phyloP scores from a whole-genome alignment of 2,113 vertebrate genomes.

The Leuciscus idus region DNA sequence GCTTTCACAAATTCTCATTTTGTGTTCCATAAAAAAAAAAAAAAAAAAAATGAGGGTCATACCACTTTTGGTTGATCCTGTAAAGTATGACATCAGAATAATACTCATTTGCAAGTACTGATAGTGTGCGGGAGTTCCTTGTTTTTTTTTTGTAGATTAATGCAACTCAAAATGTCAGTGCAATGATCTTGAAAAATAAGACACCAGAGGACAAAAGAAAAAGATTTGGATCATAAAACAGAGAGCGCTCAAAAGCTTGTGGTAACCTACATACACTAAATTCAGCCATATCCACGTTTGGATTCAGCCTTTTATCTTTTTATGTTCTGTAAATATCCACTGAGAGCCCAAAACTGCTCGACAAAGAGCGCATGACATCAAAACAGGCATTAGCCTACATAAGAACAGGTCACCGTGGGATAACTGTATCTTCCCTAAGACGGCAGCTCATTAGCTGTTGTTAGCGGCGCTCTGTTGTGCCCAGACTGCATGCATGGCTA shows the following conservation, averaged over 20 bases:
- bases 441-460: slow-evolving; percentile 17
- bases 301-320: background rate
- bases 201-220: background rate
- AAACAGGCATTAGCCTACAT: slow-evolving; percentile 21
- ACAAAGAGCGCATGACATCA: background rate
- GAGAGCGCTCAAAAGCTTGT: background rate
- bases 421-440: background rate
- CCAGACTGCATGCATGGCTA: slow-evolving; percentile 3
- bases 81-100: background rate
- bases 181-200: background rate
- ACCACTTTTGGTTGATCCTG: too few relatives aligned
- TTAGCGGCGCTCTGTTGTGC: background rate
- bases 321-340: slow-evolving; percentile 1
- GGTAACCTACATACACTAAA: background rate
- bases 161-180: slow-evolving; percentile 19
- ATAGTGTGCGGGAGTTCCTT: too few relatives aligned
- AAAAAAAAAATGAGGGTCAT: too few relatives aligned
- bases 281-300: background rate
- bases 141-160: background rate
- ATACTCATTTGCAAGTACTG: too few relatives aligned
- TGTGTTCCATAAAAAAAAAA: too few relatives aligned
- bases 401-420: slow-evolving; percentile 20
- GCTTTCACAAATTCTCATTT: too few relatives aligned
- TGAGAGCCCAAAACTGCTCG: background rate
- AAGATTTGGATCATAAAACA: background rate